Conservation (phyloP, 2,888 invertebrate species). For the Stegana nigrithorax region DNA sequence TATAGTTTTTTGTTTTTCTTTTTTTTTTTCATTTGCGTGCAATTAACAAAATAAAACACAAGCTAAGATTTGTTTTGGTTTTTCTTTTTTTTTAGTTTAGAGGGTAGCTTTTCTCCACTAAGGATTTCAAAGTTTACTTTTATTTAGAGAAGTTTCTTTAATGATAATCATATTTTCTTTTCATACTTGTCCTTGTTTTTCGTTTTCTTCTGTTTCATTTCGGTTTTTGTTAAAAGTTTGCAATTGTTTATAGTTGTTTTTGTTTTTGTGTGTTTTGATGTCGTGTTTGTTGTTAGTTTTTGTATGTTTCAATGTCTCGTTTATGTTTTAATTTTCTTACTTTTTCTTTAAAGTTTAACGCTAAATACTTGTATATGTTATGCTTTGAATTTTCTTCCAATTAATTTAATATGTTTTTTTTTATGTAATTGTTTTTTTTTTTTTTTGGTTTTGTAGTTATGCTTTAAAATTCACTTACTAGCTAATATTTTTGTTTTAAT, state of each 20-base stretch:
- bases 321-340: not conserved
- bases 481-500: conserved; percentile 33
- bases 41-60: conserved; percentile 49
- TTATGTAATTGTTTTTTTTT: conserved; percentile 29
- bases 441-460: too few species aligned
- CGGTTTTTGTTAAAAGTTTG: conserved; percentile 34
- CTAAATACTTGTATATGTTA: conserved; percentile 49
- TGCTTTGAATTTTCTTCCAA: conserved; percentile 40
- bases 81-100: conserved; percentile 49
- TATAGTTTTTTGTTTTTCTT: not conserved
- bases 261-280: not conserved
- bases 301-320: not conserved
- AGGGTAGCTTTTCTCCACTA: conserved; percentile 58
- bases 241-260: not conserved
- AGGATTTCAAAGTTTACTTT: conserved; percentile 60
- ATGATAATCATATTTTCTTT: conserved; percentile 53
- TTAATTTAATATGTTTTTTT: conserved; percentile 34
- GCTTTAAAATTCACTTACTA: conserved; percentile 56
- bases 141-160: conserved; percentile 60
- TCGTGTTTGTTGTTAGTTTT: not conserved
- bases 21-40: not conserved
- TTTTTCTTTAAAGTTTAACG: conserved; percentile 46
- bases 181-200: too few species aligned
- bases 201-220: conserved; percentile 37
- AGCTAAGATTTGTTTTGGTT: conserved; percentile 37